phyloP scores from a whole-genome alignment of 2,797 vertebrate species.

The Acanthornis magna region DNA sequence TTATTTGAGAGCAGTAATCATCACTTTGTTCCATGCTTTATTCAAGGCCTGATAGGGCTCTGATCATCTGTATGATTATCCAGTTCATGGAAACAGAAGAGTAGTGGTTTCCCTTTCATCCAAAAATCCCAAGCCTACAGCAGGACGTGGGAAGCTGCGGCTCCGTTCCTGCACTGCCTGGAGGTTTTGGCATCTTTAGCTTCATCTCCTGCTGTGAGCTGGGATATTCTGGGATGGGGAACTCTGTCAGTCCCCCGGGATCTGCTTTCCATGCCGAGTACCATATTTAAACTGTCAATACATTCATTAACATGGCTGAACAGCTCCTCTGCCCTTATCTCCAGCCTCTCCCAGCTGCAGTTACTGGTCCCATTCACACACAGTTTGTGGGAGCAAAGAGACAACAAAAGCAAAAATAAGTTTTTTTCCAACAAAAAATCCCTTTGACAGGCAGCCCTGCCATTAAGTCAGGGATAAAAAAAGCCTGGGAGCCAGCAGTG shows the following conservation, averaged over 20 bases:
- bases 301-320: not conserved
- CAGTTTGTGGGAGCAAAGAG: not conserved
- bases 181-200: not conserved
- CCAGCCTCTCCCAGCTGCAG: not conserved
- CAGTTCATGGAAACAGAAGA: not conserved
- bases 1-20: not conserved
- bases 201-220: not conserved
- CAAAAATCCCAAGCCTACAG: not conserved
- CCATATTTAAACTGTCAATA: not conserved
- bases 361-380: not conserved
- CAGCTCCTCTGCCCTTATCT: not conserved
- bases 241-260: not conserved
- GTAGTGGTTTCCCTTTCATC: not conserved
- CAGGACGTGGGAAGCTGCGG: not conserved
- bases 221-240: constrained; percentile 21
- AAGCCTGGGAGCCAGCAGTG: not conserved
- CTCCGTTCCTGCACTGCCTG: not conserved
- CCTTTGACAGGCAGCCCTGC: not conserved
- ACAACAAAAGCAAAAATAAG: not conserved
- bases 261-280: not conserved
- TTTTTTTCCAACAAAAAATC: not conserved
- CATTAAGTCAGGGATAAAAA: not conserved
- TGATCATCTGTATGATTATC: not conserved
- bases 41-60: not conserved
- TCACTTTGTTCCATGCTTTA: not conserved